A percentile compares a stretch with the other conserved stretches of the same genome.
These are phyloP conservation scores for Spodoptera picta DNA, from an alignment of 2,888 invertebrate genomes.

Conservation along the genomic window DNA sequence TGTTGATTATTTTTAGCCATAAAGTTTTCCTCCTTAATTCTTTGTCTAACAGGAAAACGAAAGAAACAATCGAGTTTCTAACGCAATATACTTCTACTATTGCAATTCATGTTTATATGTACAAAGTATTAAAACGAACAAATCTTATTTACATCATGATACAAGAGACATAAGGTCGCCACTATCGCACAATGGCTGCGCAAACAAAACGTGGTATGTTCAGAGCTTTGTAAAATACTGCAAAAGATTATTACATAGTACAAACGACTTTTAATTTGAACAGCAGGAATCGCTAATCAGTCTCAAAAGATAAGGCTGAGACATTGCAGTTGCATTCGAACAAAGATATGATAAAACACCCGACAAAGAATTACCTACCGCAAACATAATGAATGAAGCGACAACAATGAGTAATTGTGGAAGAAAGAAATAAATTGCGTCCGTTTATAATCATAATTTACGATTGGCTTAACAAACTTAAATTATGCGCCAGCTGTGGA, in stretches of 20 bases:
- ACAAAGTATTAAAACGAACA: slow-evolving; percentile 9
- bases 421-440: slow-evolving; percentile 31
- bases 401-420: slow-evolving; percentile 43
- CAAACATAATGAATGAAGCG: slow-evolving; percentile 32
- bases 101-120: not conserved
- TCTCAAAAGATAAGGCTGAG: slow-evolving; percentile 29
- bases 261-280: slow-evolving; percentile 13
- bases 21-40: too few relatives aligned
- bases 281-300: slow-evolving; percentile 22
- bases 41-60: too few relatives aligned
- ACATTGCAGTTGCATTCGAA: slow-evolving; percentile 12
- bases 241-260: slow-evolving; percentile 10
- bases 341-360: slow-evolving; percentile 14
- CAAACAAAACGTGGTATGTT: slow-evolving; percentile 10
- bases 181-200: slow-evolving; percentile 18
- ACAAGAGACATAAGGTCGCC: slow-evolving; percentile 28
- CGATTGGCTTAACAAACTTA: slow-evolving; percentile 42
- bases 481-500: slow-evolving; percentile 58
- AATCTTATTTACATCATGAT: slow-evolving; percentile 3
- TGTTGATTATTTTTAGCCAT: too few relatives aligned
- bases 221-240: slow-evolving; percentile 1
- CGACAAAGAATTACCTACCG: slow-evolving; percentile 36
- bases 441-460: slow-evolving; percentile 38
- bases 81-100: slow-evolving; percentile 2
- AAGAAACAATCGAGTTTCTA: too few relatives aligned